Evolutionary conservation across 2,113 vertebrate genomes (phyloP).

Genomic region (Tragelaphus buxtoni): DNA sequence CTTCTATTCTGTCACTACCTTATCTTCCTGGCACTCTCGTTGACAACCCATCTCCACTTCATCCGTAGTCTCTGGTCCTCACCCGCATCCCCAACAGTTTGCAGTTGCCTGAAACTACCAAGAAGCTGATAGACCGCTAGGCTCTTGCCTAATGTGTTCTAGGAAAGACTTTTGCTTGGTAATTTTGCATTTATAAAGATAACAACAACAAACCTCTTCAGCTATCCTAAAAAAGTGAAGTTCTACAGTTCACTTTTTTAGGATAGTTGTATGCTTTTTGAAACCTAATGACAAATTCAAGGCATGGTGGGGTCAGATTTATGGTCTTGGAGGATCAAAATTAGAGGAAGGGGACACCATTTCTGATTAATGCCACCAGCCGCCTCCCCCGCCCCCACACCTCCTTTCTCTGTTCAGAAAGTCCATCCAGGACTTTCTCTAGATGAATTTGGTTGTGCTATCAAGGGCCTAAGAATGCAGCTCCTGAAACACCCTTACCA

Average conservation of each 20-base stretch:
- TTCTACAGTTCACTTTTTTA: background rate
- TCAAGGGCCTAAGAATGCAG: background rate
- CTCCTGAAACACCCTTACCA: background rate
- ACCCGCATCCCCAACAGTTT: background rate
- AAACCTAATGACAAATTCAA: background rate
- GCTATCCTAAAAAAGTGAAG: background rate
- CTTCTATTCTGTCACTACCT: background rate
- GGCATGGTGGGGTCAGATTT: background rate
- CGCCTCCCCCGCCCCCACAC: rapidly evolving
- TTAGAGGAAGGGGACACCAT: background rate
- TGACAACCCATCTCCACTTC: background rate
- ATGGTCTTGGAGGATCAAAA: background rate
- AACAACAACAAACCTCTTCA: background rate
- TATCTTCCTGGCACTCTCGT: background rate
- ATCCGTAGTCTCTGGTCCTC: background rate
- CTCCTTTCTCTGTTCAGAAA: background rate
- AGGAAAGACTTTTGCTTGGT: background rate
- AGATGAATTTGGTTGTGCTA: background rate
- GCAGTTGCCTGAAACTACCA: background rate
- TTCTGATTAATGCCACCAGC: background rate
- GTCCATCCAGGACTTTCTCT: background rate
- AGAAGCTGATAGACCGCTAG: background rate
- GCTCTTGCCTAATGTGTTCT: background rate
- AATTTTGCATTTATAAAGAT: background rate
- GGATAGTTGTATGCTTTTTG: background rate